These are phyloP conservation scores for Luscinia megarhynchos DNA, from an alignment of 2,797 vertebrate genomes.

Conservation along the genomic window DNA sequence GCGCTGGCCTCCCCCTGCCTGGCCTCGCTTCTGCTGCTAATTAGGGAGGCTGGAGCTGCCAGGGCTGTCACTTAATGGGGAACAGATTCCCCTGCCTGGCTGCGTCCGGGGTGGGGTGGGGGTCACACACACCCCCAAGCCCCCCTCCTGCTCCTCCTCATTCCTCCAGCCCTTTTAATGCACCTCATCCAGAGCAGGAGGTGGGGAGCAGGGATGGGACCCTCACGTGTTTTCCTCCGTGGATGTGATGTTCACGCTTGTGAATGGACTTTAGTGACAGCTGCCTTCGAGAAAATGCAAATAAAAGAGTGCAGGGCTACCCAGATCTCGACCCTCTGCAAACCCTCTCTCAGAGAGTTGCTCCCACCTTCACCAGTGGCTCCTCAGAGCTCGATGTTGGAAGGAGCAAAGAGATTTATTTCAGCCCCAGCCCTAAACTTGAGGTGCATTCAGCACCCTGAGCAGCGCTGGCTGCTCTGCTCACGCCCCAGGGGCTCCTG, in stretches of 20 bases:
- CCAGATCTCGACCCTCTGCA: neutral
- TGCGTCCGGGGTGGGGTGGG: rapidly evolving
- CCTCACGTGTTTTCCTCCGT: rapidly evolving
- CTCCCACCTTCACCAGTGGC: neutral
- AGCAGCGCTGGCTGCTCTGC: neutral
- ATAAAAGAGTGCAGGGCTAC: neutral
- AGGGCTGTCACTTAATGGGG: slow-evolving; percentile 10
- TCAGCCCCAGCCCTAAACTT: neutral
- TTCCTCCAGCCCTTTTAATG: neutral
- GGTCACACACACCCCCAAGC: neutral
- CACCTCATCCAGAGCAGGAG: rapidly evolving
- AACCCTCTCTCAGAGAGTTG: rapidly evolving
- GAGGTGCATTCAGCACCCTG: rapidly evolving
- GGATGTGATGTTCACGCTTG: neutral
- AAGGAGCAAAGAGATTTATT: neutral
- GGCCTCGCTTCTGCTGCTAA: slow-evolving; percentile 50
- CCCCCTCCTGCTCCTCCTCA: rapidly evolving
- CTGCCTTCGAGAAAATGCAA: neutral
- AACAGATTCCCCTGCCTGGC: neutral
- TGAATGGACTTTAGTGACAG: rapidly evolving
- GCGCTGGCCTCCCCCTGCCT: neutral
- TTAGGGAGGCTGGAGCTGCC: slow-evolving; percentile 48
- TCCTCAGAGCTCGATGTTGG: neutral
- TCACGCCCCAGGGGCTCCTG: rapidly evolving
- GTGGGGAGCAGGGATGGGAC: neutral